phyloP scores from a whole-genome alignment of 1,140 invertebrate species.

The Formica selysi region DNA sequence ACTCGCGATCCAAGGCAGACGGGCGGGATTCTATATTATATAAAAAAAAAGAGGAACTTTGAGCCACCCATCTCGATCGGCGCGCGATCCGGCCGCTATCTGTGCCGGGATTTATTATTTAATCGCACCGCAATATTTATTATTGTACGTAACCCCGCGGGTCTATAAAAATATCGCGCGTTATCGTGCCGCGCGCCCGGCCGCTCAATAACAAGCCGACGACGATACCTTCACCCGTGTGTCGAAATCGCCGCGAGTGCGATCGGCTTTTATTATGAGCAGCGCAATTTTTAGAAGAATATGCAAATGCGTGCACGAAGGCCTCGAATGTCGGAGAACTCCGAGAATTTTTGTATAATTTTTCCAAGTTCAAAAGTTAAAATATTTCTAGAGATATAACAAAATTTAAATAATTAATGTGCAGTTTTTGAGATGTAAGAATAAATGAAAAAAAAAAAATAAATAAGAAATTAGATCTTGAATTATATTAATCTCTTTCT shows the following conservation, averaged over 20 bases:
- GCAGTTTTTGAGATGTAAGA: neutral
- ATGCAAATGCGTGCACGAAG: neutral
- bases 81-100: constrained; percentile 74
- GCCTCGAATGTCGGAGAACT: neutral
- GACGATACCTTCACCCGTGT: constrained; percentile 71
- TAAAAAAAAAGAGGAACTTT: constrained; percentile 30
- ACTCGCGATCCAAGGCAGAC: constrained; percentile 27
- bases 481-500: neutral
- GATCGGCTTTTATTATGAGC: constrained; percentile 25
- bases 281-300: constrained; percentile 24
- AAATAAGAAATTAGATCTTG: too few species aligned
- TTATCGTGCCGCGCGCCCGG: constrained; percentile 75
- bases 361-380: neutral
- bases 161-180: constrained; percentile 82
- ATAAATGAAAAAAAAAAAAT: neutral
- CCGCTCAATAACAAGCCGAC: constrained; percentile 79
- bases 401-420: neutral
- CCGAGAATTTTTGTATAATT: neutral
- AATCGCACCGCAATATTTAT: constrained; percentile 84
- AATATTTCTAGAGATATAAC: neutral
- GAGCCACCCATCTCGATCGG: constrained; percentile 59
- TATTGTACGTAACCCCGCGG: constrained; percentile 81
- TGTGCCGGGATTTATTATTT: constrained; percentile 83
- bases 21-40: constrained; percentile 31
- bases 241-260: constrained; percentile 74